These are phyloP conservation scores for Mystacornis crossleyi DNA, from an alignment of 2,113 vertebrate genomes.

Conservation along the genomic window DNA sequence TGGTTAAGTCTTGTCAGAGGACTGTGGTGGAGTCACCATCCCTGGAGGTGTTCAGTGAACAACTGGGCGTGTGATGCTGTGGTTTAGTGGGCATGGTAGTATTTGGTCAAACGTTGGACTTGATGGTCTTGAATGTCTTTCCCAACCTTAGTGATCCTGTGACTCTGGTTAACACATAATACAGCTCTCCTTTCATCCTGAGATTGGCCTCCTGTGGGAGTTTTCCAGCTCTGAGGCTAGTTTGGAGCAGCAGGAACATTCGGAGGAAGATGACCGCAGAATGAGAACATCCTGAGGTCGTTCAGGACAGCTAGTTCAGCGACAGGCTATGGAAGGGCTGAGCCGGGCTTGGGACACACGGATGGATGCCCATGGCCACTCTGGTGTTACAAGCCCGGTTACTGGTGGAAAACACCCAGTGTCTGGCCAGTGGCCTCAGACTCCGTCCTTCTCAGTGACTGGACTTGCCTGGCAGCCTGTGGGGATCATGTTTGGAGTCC, in stretches of 20 bases:
- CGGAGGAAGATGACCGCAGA: rapidly evolving
- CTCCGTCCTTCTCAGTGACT: rapidly evolving
- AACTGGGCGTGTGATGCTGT: background rate
- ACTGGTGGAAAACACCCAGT: background rate
- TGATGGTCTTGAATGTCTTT: background rate
- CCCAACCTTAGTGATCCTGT: background rate
- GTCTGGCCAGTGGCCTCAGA: rapidly evolving
- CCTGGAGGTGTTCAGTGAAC: background rate
- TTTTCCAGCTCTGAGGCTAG: background rate
- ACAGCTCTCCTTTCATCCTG: background rate
- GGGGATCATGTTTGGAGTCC: background rate
- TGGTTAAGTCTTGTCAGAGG: background rate
- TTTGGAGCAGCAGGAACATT: background rate
- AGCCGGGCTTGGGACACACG: background rate
- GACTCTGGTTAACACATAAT: background rate
- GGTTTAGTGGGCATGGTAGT: background rate
- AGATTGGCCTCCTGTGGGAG: background rate
- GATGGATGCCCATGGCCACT: background rate
- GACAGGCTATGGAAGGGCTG: background rate
- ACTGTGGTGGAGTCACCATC: background rate
- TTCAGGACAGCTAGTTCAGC: background rate
- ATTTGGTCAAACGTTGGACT: background rate
- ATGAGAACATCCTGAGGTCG: background rate
- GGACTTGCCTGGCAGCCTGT: background rate
- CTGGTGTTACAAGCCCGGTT: background rate